Evolutionary conservation across 2,113 vertebrate genomes (phyloP), one percentile per base, ranked within the genome.

Genomic region (Charadrius vociferus): DNA sequence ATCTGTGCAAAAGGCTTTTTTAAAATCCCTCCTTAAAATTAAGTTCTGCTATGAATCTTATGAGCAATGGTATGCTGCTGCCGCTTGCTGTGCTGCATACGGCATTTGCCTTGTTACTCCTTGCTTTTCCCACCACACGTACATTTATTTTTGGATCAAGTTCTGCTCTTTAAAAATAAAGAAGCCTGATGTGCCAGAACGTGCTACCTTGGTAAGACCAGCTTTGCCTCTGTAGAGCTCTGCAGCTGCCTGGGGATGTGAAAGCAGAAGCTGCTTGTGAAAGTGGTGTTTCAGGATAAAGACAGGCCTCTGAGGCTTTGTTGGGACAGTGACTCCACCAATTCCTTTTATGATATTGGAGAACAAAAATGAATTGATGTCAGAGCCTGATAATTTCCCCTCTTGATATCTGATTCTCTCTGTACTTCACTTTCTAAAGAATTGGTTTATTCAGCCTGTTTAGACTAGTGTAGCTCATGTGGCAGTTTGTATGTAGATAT

Each of bases 1-100:
- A 94, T 62, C 34, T 91, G 34, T 87, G 52, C 72, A 73, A 93
- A 91, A 84, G 37, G 23, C 29, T 81, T 93, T 77, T 73, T 83
- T 12, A 23, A 81, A 94, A 91, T 94, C 65, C 21, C 43, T 88
- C 21, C 37, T 95, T 84, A 74, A 93, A 92, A 78, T 81, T 71
- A 62, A 65, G 56, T 86, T 92, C 62, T 94, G 36, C 49, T 79
- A 26, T 68, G 39, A 88, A 50, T 71, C 68, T 52, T 65, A 61
- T 2, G 12, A 82, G n/a, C 9, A 71, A 4, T 91, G 61, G 43
- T 63, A 63, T 61, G 36, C 37, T 92, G 56, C 36, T 74, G 23
- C 65, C 4, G 1, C 59, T 92, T 88, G 61, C 68, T 86, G 47
- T 88, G 71, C 52, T 90, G 68, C 47, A 17, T 79, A 66, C 71